Percentiles rank a stretch among this genome's conserved stretches.
Evolutionary conservation across 2,888 invertebrate genomes (phyloP).

Genomic region (Perithous albicinctus): DNA sequence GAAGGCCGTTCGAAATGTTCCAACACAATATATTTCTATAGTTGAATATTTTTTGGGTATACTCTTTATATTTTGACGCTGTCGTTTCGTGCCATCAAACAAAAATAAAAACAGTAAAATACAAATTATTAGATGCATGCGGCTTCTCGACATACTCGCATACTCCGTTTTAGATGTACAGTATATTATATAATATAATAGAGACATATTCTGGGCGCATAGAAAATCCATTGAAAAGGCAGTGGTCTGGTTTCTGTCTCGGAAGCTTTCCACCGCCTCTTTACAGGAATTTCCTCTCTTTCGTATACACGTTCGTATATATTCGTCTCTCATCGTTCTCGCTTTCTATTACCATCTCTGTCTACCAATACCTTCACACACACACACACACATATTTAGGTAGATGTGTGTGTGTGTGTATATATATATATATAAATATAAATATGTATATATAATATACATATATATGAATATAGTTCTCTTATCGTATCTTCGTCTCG

Average conservation of each 20-base stretch:
- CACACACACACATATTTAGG: no score
- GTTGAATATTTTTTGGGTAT: no score
- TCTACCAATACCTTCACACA: neutral
- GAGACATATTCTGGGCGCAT: conserved; percentile 15
- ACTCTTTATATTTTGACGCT: no score
- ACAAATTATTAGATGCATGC: conserved; percentile 6
- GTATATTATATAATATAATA: conserved; percentile 35
- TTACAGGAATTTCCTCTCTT: conserved; percentile 48
- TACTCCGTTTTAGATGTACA: conserved; percentile 11
- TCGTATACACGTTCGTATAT: conserved; percentile 5
- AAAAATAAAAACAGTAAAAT: neutral
- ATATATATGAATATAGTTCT: conserved; percentile 19
- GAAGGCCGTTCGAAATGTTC: no score
- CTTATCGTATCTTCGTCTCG: conserved; percentile 56
- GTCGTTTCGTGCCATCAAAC: neutral
- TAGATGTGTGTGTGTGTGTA: no score
- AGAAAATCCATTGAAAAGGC: conserved; percentile 51
- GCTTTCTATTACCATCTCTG: conserved; percentile 28
- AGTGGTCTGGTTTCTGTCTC: conserved; percentile 41
- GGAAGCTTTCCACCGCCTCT: conserved; percentile 38
- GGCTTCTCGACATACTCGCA: conserved; percentile 14
- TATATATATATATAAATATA: no score
- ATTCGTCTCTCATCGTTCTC: conserved; percentile 18
- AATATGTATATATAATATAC: no score
- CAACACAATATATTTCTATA: no score